Percentiles rank a stretch among this genome's conserved stretches.
Conservation (phyloP, 2,888 invertebrate species). For the Therioaphis trifolii region DNA sequence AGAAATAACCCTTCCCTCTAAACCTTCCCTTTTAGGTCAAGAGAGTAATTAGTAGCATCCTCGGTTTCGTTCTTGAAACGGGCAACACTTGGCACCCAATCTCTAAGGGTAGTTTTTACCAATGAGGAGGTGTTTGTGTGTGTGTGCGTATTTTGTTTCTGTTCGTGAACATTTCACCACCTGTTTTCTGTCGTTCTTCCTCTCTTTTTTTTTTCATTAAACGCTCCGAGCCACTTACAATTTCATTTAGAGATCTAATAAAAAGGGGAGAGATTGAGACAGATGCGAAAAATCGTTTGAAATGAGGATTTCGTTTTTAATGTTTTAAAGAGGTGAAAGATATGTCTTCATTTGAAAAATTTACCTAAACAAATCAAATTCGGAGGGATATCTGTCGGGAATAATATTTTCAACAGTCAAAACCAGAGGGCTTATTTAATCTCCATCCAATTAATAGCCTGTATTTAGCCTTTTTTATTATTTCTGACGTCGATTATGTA, state of each 20-base stretch:
- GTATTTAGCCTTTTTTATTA: constrained; percentile 62
- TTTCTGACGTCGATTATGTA: constrained; percentile 58
- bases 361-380: constrained; percentile 60
- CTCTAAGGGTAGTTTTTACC: constrained; percentile 60
- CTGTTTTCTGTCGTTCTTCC: constrained; percentile 55
- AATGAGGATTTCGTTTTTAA: constrained; percentile 47
- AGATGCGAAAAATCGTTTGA: constrained; percentile 61
- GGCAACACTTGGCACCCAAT: constrained; percentile 63
- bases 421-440: constrained; percentile 59
- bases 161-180: constrained; percentile 61
- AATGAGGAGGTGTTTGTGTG: constrained; percentile 29
- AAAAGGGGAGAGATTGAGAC: constrained; percentile 61
- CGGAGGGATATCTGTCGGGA: constrained; percentile 40
- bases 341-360: constrained; percentile 50
- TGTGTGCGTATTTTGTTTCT: constrained; percentile 48
- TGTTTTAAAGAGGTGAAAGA: constrained; percentile 57
- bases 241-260: constrained; percentile 60
- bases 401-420: constrained; percentile 61
- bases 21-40: constrained; percentile 59
- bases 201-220: constrained; percentile 56
- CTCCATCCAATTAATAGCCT: constrained; percentile 59
- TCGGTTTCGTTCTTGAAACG: constrained; percentile 56
- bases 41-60: constrained; percentile 63
- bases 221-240: constrained; percentile 58
- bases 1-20: constrained; percentile 54